Base-by-base conservation (phyloP, 2,113 vertebrate genomes). In the Poecile atricapillus region DNA sequence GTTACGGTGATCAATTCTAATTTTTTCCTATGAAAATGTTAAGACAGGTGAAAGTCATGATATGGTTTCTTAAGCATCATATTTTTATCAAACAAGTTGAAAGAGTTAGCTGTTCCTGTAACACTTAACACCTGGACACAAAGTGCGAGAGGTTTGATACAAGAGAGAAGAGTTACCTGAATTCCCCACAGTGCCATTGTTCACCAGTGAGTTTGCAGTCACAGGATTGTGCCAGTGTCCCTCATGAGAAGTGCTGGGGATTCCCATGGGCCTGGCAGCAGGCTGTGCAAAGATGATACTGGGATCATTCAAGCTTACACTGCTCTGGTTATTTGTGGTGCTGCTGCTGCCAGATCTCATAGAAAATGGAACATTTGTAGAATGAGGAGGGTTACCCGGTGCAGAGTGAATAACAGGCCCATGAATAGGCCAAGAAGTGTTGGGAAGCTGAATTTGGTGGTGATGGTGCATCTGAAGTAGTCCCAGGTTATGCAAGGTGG, bases 271-370 rank as follows among this genome's bases (percentile, higher is more conserved):
- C 95, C 99, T 98, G 95, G 98, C 98, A 82, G 99, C 98, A 87
- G 99, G 99, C 97, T 99, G 99, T 95, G 99, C 99, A 85, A 99
- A 99, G 97, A 99, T 99, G 98, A 99, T 99, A 98, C 99, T 99
- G 95, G 99, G 99, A 98, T 99, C 99, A 43, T 99, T 99, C 94
- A 99, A 98, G 98, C 98, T 99, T 97, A 99, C 97, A 93, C 97
- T 98, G 97, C 96, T 97, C 87, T 98, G 97, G 97, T 95, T 98
- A 87, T 97, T 97, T 70, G 97, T 95, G n/a, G 84, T 95, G 93
- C 64, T 97, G 94, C 96, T 96, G 94, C 98, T 97, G 93, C 98
- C 97, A 37, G 98, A 97, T 70, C 98, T 98, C 96, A 98, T 95
- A 68, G 98, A 95, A 80, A 98, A 99, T 63, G 98, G 98, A 68